Percentiles rank a stretch among this genome's conserved stretches.
Evolutionary conservation across 53 echinoderm and acorn worm genomes (phyloP).

Genomic region (Apostichopus leukothele): DNA sequence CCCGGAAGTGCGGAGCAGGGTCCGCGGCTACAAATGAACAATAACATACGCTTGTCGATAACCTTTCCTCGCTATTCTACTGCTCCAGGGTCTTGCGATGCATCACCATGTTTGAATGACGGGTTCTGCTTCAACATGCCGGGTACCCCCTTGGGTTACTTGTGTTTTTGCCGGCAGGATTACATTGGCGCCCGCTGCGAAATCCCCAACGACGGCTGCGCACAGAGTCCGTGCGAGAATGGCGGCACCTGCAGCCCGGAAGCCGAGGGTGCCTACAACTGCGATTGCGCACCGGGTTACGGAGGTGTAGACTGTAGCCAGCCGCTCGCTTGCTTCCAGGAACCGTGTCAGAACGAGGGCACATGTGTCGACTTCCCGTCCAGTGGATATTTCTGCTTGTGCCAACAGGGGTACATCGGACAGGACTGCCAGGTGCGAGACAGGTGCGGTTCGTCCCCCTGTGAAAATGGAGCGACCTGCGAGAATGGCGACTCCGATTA

Average conservation of each 20-base stretch:
- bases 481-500: background rate
- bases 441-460: conserved; percentile 1
- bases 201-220: conserved; percentile 15
- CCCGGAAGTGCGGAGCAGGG: too few relatives aligned
- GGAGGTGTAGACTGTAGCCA: background rate
- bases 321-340: background rate
- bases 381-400: background rate
- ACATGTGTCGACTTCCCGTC: background rate
- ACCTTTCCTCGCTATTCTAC: background rate
- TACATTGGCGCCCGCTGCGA: conserved; percentile 38
- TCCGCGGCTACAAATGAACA: too few relatives aligned
- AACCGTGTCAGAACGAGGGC: conserved; percentile 22
- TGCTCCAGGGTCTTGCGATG: conserved; percentile 25
- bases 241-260: background rate
- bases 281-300: background rate
- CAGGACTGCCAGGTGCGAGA: background rate
- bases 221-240: conserved; percentile 1
- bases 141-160: background rate
- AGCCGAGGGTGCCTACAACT: background rate
- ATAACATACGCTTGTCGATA: too few relatives aligned
- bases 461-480: conserved; percentile 32
- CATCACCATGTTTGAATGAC: conserved; percentile 21
- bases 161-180: background rate
- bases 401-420: conserved; percentile 17
- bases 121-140: conserved; percentile 2